Evolutionary conservation across 1,140 invertebrate genomes (phyloP).

Genomic region (Caenorhabditis elegans): DNA sequence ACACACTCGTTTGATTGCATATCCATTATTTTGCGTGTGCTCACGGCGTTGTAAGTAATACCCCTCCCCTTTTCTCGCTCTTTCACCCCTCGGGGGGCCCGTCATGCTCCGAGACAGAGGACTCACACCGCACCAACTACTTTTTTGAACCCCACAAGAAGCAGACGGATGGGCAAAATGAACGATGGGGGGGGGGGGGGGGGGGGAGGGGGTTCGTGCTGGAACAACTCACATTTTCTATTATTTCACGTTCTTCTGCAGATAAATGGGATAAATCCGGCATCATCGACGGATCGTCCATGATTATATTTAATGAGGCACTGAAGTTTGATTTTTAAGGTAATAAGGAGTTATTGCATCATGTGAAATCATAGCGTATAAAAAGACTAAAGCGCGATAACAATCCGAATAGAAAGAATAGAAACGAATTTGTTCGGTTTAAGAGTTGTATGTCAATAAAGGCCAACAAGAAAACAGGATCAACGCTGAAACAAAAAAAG

Average conservation of each 20-base stretch:
- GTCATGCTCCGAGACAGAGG: slow-evolving; percentile 3
- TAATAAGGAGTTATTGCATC: background rate
- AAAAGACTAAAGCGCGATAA: no score
- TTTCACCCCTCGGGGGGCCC: background rate
- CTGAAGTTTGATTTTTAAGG: background rate
- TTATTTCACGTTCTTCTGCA: slow-evolving; percentile 92
- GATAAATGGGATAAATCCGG: slow-evolving; percentile 96
- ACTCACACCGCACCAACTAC: slow-evolving; percentile 24
- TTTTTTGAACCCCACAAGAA: background rate
- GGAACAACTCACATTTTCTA: slow-evolving; percentile 73
- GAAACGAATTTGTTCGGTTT: background rate
- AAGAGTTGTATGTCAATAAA: background rate
- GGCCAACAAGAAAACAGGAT: background rate
- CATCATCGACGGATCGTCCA: slow-evolving; percentile 70
- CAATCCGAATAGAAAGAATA: slow-evolving; percentile 17
- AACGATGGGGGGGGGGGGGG: background rate
- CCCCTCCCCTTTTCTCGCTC: slow-evolving; percentile 25
- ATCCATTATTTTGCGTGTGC: slow-evolving; percentile 33
- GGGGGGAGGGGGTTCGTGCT: background rate
- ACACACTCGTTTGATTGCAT: slow-evolving; percentile 31
- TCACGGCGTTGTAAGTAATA: slow-evolving; percentile 33
- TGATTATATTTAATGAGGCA: background rate
- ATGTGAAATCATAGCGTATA: no score
- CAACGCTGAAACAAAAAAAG: background rate
- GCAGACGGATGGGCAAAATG: background rate